A percentile compares a stretch with the other conserved stretches of the same genome.
Evolutionary conservation across 2,888 invertebrate species (phyloP).

Genomic region (Drosophila atripex): DNA sequence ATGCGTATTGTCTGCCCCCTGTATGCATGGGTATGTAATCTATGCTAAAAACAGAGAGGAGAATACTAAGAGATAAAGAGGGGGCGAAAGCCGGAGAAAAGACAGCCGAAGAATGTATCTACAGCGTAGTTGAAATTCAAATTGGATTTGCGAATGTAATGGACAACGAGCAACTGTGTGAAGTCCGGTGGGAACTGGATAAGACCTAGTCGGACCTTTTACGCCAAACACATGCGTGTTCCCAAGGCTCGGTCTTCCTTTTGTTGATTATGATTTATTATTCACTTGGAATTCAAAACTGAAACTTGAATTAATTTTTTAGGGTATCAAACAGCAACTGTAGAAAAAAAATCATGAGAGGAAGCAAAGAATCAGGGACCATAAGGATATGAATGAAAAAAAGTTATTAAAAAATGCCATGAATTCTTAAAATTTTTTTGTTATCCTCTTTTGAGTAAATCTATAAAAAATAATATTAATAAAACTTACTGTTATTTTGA

Average conservation of each 20-base stretch:
- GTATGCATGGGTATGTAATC: slow-evolving; percentile 39
- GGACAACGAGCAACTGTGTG: slow-evolving; percentile 24
- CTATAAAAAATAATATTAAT: no score
- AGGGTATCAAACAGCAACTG: background rate
- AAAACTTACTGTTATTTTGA: no score
- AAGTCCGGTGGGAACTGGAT: slow-evolving; percentile 6
- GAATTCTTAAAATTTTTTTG: no score
- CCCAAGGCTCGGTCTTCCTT: slow-evolving; percentile 1
- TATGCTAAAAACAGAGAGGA: slow-evolving; percentile 26
- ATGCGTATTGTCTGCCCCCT: slow-evolving; percentile 41
- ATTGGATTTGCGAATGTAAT: slow-evolving; percentile 42
- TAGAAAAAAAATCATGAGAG: background rate
- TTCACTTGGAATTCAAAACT: slow-evolving; percentile 12
- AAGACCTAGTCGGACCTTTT: slow-evolving; percentile 9
- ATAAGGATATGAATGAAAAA: background rate
- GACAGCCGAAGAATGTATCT: slow-evolving; percentile 17
- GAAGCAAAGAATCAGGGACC: background rate
- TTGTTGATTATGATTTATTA: slow-evolving; percentile 28
- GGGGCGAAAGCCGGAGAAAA: slow-evolving; percentile 4
- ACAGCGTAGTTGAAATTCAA: slow-evolving; percentile 48
- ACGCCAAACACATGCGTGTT: slow-evolving; percentile 12
- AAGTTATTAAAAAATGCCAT: no score
- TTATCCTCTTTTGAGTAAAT: no score
- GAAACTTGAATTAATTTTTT: slow-evolving; percentile 4
- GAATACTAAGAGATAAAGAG: slow-evolving; percentile 6